These are phyloP conservation scores for Megaceryle maxima DNA, from an alignment of 2,113 vertebrate genomes.

Conservation along the genomic window DNA sequence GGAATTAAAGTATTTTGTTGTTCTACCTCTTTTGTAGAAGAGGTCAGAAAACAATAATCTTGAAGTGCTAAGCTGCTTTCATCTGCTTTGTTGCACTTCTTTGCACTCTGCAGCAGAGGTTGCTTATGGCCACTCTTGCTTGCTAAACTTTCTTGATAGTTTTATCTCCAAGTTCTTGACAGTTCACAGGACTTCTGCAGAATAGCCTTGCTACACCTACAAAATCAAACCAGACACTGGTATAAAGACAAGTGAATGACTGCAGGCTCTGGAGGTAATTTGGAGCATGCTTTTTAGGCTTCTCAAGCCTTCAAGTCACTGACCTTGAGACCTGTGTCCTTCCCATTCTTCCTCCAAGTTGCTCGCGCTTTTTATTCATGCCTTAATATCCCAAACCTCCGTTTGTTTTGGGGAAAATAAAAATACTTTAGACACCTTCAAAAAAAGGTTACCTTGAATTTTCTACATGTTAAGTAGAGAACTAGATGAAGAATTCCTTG, in stretches of 20 bases:
- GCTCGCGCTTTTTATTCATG: background rate
- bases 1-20: background rate
- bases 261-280: background rate
- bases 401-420: background rate
- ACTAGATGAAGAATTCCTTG: background rate
- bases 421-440: background rate
- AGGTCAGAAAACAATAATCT: background rate
- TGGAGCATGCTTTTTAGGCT: background rate
- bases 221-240: background rate
- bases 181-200: background rate
- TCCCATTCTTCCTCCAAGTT: background rate
- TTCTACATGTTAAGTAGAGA: background rate
- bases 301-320: background rate
- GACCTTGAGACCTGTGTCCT: background rate
- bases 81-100: background rate
- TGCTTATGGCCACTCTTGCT: background rate
- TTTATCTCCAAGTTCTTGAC: background rate
- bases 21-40: background rate
- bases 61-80: background rate
- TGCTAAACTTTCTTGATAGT: background rate
- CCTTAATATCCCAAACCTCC: background rate
- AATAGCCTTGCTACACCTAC: background rate
- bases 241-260: background rate
- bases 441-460: background rate
- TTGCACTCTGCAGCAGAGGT: background rate